phyloP scores from a whole-genome alignment of 2,113 vertebrate genomes.

The Alouatta palliata region DNA sequence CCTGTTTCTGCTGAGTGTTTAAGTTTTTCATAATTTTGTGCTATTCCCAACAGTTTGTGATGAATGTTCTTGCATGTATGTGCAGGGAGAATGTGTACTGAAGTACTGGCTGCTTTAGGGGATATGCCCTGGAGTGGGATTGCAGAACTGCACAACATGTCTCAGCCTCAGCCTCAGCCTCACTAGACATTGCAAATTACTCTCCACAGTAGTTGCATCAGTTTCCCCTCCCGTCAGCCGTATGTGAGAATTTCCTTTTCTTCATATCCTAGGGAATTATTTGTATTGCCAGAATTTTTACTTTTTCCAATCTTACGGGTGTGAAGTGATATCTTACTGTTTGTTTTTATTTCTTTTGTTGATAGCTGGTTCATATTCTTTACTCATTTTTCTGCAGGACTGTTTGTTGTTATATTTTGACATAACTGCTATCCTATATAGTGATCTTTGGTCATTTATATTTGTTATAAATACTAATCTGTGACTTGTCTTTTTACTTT shows the following conservation, averaged over 20 bases:
- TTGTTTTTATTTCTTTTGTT: background rate
- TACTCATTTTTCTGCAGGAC: background rate
- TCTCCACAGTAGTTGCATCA: background rate
- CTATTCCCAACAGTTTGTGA: background rate
- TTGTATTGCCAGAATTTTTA: background rate
- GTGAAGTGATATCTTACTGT: background rate
- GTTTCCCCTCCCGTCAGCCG: background rate
- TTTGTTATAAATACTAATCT: background rate
- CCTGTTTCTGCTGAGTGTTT: background rate
- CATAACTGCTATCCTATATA: background rate
- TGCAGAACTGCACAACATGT: background rate
- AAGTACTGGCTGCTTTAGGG: background rate
- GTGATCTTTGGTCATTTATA: background rate
- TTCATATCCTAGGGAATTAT: background rate
- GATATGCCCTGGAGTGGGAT: background rate
- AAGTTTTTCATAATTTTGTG: background rate
- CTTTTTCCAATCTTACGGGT: background rate
- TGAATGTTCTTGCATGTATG: background rate
- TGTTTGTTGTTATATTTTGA: constrained; percentile 5
- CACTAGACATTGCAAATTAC: background rate
- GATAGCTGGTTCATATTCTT: background rate
- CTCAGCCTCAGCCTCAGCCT: background rate
- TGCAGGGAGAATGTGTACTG: no score
- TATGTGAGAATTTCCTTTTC: background rate
- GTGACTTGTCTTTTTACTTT: background rate